A percentile compares a stretch with the other conserved stretches of the same genome.
phyloP scores from a whole-genome alignment of 2,113 vertebrate species.

The Onychostoma macrolepis region DNA sequence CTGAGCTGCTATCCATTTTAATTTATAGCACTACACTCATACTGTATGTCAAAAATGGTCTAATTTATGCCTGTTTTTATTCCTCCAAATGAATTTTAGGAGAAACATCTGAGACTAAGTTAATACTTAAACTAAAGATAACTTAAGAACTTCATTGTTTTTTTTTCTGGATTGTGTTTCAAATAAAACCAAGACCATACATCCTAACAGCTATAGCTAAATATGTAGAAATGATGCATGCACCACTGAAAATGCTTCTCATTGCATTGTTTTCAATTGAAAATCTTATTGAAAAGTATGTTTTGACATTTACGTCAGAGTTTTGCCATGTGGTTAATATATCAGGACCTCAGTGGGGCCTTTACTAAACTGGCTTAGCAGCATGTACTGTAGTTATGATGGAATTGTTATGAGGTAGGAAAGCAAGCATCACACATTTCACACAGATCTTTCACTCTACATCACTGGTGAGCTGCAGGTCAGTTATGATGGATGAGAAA shows the following conservation, averaged over 20 bases:
- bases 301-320: constrained; percentile 66
- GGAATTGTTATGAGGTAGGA: background rate
- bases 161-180: background rate
- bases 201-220: background rate
- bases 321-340: constrained; percentile 58
- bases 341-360: constrained; percentile 16
- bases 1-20: background rate
- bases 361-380: background rate
- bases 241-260: too few relatives aligned
- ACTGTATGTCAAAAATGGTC: background rate
- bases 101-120: background rate
- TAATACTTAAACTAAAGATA: background rate
- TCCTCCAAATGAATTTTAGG: background rate
- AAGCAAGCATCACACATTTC: background rate
- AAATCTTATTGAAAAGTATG: too few relatives aligned
- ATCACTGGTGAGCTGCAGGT: background rate
- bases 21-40: background rate
- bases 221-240: background rate
- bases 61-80: background rate
- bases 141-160: background rate
- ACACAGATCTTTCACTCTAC: background rate
- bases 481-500: background rate
- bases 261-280: too few relatives aligned
- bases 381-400: background rate
- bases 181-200: background rate